Percentiles rank a stretch among this genome's conserved stretches.
These are phyloP conservation scores for Heliconius hermathena DNA, from an alignment of 1,140 invertebrate species.

Conservation along the genomic window DNA sequence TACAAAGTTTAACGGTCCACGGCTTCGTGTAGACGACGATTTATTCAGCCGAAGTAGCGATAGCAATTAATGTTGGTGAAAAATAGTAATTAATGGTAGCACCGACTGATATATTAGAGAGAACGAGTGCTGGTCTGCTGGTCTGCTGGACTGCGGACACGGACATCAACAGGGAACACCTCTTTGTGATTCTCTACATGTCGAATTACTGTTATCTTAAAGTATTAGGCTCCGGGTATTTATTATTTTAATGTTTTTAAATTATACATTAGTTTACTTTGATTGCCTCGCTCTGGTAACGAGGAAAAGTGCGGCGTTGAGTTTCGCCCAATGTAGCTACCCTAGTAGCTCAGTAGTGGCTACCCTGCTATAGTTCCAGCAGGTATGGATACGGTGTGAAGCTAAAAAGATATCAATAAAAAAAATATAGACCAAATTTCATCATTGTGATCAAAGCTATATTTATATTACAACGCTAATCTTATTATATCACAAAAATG, in stretches of 20 bases:
- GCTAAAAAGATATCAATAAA: too few species aligned
- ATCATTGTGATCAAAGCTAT: too few species aligned
- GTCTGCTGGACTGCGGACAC: background rate
- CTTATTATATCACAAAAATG: too few species aligned
- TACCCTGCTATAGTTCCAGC: too few species aligned
- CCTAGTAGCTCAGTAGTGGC: too few species aligned
- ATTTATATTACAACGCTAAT: too few species aligned
- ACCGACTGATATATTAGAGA: conserved; percentile 22
- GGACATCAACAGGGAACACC: background rate
- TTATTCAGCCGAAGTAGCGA: conserved; percentile 21
- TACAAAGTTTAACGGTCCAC: background rate
- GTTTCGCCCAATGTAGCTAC: too few species aligned
- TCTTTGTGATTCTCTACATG: background rate
- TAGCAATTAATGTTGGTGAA: conserved; percentile 30
- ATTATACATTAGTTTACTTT: too few species aligned
- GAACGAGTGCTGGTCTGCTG: conserved; percentile 1
- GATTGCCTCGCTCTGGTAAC: background rate
- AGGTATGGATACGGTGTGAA: too few species aligned
- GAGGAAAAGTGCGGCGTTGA: too few species aligned
- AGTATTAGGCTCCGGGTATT: background rate
- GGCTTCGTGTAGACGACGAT: conserved; percentile 19
- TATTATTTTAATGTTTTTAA: background rate
- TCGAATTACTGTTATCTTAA: background rate
- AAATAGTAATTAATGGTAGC: conserved; percentile 19
- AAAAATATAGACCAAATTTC: too few species aligned